phyloP scores from a whole-genome alignment of 2,113 vertebrate genomes.

The Spilogale gracilis region DNA sequence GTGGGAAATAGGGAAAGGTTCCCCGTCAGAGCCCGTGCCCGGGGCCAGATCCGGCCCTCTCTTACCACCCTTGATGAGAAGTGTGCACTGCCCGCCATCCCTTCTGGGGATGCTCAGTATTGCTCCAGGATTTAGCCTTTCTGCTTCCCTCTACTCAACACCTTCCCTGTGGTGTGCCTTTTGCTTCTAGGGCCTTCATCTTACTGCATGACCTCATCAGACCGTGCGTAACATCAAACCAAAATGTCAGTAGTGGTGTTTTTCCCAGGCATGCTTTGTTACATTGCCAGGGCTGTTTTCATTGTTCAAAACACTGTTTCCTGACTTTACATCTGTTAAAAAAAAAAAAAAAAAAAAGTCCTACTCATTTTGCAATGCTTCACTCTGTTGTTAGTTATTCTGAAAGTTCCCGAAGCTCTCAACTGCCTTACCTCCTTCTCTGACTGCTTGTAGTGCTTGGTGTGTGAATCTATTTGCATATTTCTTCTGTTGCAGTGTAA shows the following conservation, averaged over 20 bases:
- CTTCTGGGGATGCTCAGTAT: not conserved
- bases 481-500: constrained; percentile 46
- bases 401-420: not conserved
- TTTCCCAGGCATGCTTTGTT: not conserved
- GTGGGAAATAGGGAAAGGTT: not conserved
- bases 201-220: not conserved
- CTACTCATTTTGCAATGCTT: not conserved
- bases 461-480: not conserved
- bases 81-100: accelerated
- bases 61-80: not conserved
- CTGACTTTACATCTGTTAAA: not conserved
- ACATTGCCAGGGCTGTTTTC: not conserved
- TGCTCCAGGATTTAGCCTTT: not conserved
- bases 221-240: not conserved
- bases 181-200: constrained; percentile 11
- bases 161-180: not conserved
- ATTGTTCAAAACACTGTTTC: not conserved
- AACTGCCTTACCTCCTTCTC: not conserved
- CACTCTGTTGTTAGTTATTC: not conserved
- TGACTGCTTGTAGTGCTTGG: not conserved
- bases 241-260: not conserved
- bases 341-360: not conserved
- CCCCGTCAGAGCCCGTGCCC: not conserved
- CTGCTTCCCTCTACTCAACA: not conserved
- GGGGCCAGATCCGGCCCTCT: not conserved